A percentile compares a stretch with the other conserved stretches of the same genome.
phyloP scores from a whole-genome alignment of 2,888 invertebrate genomes.

The Pachycephus smyrnensis region DNA sequence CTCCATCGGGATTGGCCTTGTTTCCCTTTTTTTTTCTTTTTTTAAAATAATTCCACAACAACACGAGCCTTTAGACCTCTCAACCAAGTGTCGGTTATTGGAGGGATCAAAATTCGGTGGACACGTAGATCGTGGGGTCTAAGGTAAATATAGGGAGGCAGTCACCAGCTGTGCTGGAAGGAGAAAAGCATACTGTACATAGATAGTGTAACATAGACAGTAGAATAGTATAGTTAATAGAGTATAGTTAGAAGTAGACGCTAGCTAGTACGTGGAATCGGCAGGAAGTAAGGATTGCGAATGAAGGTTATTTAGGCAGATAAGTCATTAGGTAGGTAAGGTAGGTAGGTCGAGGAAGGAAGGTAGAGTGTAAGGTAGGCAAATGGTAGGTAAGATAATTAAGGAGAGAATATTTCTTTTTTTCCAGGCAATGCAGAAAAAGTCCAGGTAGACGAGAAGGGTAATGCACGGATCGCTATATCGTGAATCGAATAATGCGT shows the following conservation, averaged over 20 bases:
- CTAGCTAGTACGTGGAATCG: slow-evolving; percentile 41
- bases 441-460: not conserved
- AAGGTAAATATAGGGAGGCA: slow-evolving; percentile 31
- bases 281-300: slow-evolving; percentile 40
- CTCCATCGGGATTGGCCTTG: not conserved
- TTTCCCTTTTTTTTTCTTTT: not conserved
- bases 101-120: slow-evolving; percentile 22
- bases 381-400: not conserved
- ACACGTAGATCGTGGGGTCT: not conserved
- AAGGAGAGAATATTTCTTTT: not conserved
- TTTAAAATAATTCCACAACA: slow-evolving; percentile 29
- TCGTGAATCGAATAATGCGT: not conserved
- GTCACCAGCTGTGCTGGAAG: slow-evolving; percentile 41
- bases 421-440: not conserved
- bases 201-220: slow-evolving; percentile 38
- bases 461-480: not conserved
- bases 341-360: not conserved
- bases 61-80: slow-evolving; percentile 36
- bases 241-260: slow-evolving; percentile 35
- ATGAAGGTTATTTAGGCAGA: not conserved
- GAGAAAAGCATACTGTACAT: slow-evolving; percentile 37
- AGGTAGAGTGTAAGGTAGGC: no score
- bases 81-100: slow-evolving; percentile 35
- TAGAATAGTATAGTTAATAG: slow-evolving; percentile 29
- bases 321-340: not conserved